Evolutionary conservation across 2,888 invertebrate species (phyloP).

Genomic region (Nipponacmea schrenckii): DNA sequence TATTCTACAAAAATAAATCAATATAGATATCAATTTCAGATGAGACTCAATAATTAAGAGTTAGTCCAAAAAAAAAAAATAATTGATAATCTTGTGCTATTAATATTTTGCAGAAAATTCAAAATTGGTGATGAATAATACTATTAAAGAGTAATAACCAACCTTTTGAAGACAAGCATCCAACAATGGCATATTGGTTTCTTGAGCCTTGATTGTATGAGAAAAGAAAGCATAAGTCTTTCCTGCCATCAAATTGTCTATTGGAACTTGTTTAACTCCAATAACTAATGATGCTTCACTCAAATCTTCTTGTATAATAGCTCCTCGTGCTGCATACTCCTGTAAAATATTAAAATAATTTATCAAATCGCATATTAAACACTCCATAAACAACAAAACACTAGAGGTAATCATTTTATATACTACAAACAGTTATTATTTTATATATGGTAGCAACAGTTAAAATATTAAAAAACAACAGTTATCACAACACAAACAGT

Average conservation of each 20-base stretch:
- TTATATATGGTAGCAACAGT: too few relatives aligned
- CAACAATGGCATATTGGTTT: slow-evolving; percentile 95
- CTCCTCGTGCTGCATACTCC: slow-evolving; percentile 92
- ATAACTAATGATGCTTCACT: slow-evolving; percentile 95
- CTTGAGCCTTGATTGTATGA: slow-evolving; percentile 99
- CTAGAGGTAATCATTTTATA: too few relatives aligned
- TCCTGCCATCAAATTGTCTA: slow-evolving; percentile 84
- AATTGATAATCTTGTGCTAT: too few relatives aligned
- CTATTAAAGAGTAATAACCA: neutral
- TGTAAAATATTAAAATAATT: slow-evolving; percentile 65
- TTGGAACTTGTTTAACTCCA: slow-evolving; percentile 94
- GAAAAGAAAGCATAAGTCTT: slow-evolving; percentile 99
- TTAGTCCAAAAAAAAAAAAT: too few relatives aligned
- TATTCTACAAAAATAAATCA: slow-evolving; percentile 74
- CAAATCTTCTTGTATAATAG: slow-evolving; percentile 93
- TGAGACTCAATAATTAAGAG: too few relatives aligned
- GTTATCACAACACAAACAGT: too few relatives aligned
- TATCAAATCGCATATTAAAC: neutral
- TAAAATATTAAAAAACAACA: too few relatives aligned
- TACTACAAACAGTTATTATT: too few relatives aligned
- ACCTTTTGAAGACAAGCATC: slow-evolving; percentile 91
- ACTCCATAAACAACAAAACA: neutral
- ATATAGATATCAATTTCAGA: neutral
- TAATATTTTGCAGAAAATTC: too few relatives aligned
- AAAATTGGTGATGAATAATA: too few relatives aligned